These are phyloP conservation scores for Pteromalus puparum DNA, from an alignment of 1,140 invertebrate species.

Conservation along the genomic window DNA sequence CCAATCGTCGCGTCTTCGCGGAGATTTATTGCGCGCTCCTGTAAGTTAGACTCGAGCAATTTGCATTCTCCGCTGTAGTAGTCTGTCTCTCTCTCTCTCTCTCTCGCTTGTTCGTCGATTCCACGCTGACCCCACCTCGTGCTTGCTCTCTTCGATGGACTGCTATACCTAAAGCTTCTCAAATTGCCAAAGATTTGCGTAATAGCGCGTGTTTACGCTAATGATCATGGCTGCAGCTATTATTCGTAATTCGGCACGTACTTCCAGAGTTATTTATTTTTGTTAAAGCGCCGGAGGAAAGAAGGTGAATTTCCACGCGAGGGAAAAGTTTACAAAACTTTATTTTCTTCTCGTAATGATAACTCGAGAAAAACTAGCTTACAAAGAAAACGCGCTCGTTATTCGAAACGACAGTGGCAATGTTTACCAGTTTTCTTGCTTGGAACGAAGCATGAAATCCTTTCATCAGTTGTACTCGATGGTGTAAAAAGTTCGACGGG, in stretches of 20 bases:
- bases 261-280: neutral
- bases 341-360: too few relatives aligned
- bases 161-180: neutral
- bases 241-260: neutral
- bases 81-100: conserved; percentile 45
- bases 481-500: neutral
- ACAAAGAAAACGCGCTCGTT: too few relatives aligned
- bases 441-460: too few relatives aligned
- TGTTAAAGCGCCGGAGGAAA: neutral
- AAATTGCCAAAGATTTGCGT: neutral
- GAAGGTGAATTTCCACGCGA: too few relatives aligned
- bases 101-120: conserved; percentile 9
- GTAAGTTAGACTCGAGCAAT: conserved; percentile 67
- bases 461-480: neutral
- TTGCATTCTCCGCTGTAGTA: conserved; percentile 64
- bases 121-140: neutral
- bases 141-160: neutral
- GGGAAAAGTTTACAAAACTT: too few relatives aligned
- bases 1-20: conserved; percentile 67
- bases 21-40: conserved; percentile 67
- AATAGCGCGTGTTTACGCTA: neutral
- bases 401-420: too few relatives aligned
- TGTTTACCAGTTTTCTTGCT: neutral
- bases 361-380: too few relatives aligned
- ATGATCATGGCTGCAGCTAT: neutral